These are phyloP conservation scores for Desmodus rotundus DNA, from an alignment of 2,113 vertebrate species.

Conservation along the genomic window DNA sequence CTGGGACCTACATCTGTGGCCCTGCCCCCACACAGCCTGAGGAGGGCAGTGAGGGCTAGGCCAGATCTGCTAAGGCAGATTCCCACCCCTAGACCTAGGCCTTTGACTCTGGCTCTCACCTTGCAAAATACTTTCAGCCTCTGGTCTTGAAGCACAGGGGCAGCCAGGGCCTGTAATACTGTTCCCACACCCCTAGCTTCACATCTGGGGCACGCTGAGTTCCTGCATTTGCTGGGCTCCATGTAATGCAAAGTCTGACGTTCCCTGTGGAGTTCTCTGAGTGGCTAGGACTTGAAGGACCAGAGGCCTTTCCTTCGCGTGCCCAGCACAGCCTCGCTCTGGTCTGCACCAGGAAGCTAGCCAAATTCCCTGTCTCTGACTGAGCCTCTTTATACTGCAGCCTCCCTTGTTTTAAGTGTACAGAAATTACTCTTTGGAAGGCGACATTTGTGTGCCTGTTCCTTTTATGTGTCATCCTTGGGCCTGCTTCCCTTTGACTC, in stretches of 20 bases:
- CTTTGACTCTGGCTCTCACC: background rate
- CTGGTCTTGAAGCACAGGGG: background rate
- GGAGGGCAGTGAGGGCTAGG: background rate
- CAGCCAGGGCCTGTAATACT: background rate
- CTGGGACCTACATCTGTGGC: background rate
- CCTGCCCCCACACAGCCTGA: background rate
- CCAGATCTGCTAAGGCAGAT: background rate
- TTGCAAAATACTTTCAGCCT: background rate
- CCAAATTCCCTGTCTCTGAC: background rate
- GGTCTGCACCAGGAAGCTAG: background rate
- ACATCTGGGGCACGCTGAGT: background rate
- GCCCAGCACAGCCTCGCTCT: background rate
- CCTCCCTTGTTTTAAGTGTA: background rate
- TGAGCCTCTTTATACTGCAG: background rate
- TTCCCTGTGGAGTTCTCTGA: background rate
- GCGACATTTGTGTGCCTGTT: background rate
- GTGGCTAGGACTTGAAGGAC: background rate
- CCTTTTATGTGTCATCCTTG: background rate
- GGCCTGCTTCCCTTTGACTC: background rate
- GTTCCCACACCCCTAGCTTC: background rate
- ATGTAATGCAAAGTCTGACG: background rate
- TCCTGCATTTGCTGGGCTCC: background rate
- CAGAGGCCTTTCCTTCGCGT: background rate
- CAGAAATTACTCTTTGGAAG: slow-evolving; percentile 1
- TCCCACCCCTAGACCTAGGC: background rate